Percentiles rank a stretch among this genome's conserved stretches.
Conservation (phyloP, 2,113 vertebrate genomes). For the rat (Rattus norvegicus) region DNA sequence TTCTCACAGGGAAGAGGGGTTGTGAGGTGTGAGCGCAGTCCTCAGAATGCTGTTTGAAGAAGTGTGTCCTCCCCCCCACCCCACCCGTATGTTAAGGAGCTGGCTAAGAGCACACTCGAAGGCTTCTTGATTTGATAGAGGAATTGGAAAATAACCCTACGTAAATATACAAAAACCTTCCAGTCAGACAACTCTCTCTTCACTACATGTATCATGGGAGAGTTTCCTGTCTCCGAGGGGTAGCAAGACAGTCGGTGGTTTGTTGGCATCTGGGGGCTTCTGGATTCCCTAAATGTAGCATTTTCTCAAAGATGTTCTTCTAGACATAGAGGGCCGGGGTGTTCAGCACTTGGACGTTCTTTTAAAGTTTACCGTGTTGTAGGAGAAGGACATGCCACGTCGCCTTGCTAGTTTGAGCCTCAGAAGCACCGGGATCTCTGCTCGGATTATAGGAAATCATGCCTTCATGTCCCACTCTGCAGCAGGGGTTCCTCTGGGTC, state of each 20-base stretch:
- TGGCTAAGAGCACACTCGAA: constrained; percentile 42
- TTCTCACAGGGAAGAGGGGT: constrained; percentile 67
- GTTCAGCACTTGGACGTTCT: not conserved
- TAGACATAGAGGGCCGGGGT: not conserved
- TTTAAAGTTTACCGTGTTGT: constrained; percentile 22
- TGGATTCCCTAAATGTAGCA: not conserved
- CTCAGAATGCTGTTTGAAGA: constrained; percentile 60
- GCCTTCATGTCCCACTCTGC: not conserved
- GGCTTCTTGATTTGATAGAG: constrained; percentile 46
- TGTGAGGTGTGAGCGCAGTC: constrained; percentile 78
- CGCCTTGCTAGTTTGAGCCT: not conserved
- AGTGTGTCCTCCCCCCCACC: too few relatives aligned
- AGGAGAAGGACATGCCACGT: constrained; percentile 27
- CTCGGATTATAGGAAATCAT: not conserved
- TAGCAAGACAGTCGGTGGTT: constrained; percentile 1
- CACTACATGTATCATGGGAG: constrained; percentile 55
- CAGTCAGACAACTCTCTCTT: constrained; percentile 40
- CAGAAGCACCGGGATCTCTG: not conserved
- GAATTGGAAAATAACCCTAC: constrained; percentile 44
- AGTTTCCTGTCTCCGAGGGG: constrained; percentile 33
- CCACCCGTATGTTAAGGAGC: too few relatives aligned
- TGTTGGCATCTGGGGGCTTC: constrained; percentile 51
- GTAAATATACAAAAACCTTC: constrained; percentile 54
- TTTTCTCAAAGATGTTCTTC: not conserved
- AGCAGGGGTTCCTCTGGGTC: not conserved